Conservation (phyloP, 1,140 invertebrate genomes). For the Antheraea pernyi region DNA sequence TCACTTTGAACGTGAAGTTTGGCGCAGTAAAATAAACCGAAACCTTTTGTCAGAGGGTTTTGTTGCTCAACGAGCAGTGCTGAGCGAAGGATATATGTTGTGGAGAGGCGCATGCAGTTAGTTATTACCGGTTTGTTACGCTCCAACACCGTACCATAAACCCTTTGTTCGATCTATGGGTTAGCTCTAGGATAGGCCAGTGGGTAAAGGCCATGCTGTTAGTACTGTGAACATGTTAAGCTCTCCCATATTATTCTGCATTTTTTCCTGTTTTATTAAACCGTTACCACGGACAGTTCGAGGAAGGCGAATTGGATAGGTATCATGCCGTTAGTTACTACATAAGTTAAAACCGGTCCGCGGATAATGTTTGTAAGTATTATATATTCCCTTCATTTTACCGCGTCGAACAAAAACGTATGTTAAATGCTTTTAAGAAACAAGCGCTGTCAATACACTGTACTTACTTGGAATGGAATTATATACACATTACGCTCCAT, state of each 20-base stretch:
- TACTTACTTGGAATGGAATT: neutral
- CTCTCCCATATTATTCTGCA: constrained; percentile 27
- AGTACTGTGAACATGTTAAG: constrained; percentile 50
- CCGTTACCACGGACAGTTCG: constrained; percentile 41
- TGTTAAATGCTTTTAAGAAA: neutral
- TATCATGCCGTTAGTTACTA: constrained; percentile 60
- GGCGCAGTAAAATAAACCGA: constrained; percentile 1
- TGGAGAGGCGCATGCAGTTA: constrained; percentile 63
- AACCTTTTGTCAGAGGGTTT: neutral
- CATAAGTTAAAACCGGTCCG: constrained; percentile 46
- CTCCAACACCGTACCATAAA: constrained; percentile 37
- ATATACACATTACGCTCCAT: neutral
- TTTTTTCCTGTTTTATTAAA: constrained; percentile 8
- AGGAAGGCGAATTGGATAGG: constrained; percentile 55
- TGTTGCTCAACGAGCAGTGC: constrained; percentile 24
- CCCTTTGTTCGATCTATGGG: constrained; percentile 8
- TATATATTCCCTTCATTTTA: neutral
- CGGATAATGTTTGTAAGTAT: constrained; percentile 21
- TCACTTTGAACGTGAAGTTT: constrained; percentile 6
- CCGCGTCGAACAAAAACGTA: too few relatives aligned
- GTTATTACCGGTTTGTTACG: constrained; percentile 38
- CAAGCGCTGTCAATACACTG: neutral
- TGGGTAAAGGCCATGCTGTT: constrained; percentile 57
- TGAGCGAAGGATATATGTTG: constrained; percentile 40
- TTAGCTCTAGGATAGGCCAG: constrained; percentile 38